These are phyloP conservation scores for Limnephilus marmoratus DNA, from an alignment of 2,888 invertebrate species.

Conservation along the genomic window DNA sequence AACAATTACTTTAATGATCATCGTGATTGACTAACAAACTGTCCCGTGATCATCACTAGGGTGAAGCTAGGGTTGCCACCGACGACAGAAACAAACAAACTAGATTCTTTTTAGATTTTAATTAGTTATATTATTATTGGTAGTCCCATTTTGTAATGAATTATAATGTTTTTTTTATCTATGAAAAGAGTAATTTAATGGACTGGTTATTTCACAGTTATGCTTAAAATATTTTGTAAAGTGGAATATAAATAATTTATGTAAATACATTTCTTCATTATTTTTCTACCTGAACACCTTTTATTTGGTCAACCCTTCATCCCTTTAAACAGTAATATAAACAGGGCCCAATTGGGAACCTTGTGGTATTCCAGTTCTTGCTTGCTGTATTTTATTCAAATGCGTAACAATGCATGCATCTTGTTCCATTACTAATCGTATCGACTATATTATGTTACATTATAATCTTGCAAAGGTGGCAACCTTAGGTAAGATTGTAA, in stretches of 20 bases:
- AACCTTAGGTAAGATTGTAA: constrained; percentile 34
- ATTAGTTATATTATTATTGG: not conserved
- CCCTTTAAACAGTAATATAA: not conserved
- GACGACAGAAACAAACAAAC: not conserved
- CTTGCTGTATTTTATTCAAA: not conserved
- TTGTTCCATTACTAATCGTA: not conserved
- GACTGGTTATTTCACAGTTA: constrained; percentile 38
- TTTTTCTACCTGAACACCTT: constrained; percentile 47
- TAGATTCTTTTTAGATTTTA: constrained; percentile 28
- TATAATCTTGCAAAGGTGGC: constrained; percentile 37
- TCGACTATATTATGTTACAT: not conserved
- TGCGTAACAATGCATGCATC: not conserved
- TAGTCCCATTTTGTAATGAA: not conserved
- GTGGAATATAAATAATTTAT: constrained; percentile 48
- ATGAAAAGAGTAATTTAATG: constrained; percentile 23
- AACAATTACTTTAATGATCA: constrained; percentile 32
- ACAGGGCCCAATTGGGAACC: not conserved
- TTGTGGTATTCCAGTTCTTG: not conserved
- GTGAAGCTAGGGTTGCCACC: constrained; percentile 49
- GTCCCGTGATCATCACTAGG: constrained; percentile 5
- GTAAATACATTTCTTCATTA: constrained; percentile 51
- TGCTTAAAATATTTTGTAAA: constrained; percentile 49
- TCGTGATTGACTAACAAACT: constrained; percentile 26
- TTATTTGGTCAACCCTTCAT: constrained; percentile 41
- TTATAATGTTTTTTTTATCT: constrained; percentile 12